Conservation (phyloP, 2,888 invertebrate genomes). For the Lacanobia wlatinum region DNA sequence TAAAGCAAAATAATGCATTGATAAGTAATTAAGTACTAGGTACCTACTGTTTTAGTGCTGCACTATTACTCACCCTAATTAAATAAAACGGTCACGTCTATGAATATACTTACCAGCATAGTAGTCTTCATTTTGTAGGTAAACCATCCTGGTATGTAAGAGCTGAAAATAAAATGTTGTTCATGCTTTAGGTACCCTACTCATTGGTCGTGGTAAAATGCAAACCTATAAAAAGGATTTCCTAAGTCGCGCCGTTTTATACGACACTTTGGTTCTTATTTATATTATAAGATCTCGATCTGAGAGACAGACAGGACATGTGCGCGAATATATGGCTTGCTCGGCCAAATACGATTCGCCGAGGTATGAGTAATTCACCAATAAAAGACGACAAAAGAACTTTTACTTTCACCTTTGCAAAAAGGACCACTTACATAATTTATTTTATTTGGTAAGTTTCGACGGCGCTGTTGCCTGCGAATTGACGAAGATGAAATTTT, state of each 20-base stretch:
- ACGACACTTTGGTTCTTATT: neutral
- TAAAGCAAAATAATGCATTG: no score
- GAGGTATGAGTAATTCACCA: neutral
- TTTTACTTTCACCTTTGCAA: conserved; percentile 17
- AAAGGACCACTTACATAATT: neutral
- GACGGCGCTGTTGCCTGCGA: no score
- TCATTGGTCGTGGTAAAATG: neutral
- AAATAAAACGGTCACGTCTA: conserved; percentile 20
- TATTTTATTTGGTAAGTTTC: no score
- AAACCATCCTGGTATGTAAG: neutral
- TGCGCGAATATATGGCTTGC: neutral
- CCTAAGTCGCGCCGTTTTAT: neutral
- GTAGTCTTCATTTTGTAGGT: conserved; percentile 15
- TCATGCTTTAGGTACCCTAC: neutral
- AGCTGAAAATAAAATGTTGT: conserved; percentile 33
- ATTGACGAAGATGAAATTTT: no score
- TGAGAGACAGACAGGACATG: neutral
- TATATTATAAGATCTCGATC: neutral
- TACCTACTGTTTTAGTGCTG: neutral
- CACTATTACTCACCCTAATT: conserved; percentile 1
- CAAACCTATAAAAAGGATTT: neutral
- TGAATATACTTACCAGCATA: conserved; percentile 16
- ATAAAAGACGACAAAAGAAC: neutral
- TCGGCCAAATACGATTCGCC: neutral
- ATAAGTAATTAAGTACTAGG: no score